These are phyloP conservation scores for Calameuta pallipes DNA, from an alignment of 2,888 invertebrate species.

Conservation along the genomic window DNA sequence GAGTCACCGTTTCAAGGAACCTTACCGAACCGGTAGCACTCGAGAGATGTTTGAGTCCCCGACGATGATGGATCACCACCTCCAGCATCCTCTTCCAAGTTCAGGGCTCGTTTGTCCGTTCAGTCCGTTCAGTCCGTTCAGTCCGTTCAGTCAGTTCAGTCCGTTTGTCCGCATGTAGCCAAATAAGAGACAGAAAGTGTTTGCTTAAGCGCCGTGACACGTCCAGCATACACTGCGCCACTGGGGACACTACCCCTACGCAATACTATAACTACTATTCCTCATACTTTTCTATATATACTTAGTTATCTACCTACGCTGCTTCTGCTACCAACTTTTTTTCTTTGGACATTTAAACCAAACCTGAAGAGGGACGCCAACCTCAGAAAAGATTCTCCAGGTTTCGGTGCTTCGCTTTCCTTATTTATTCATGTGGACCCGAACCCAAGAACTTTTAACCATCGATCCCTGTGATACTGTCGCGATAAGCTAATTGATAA, in stretches of 20 bases:
- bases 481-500: conserved; percentile 35
- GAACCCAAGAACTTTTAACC: conserved; percentile 31
- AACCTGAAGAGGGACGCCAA: not conserved
- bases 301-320: not conserved
- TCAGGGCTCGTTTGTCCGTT: conserved; percentile 27
- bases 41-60: conserved; percentile 9
- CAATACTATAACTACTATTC: conserved; percentile 5
- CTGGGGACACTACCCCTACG: conserved; percentile 6
- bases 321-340: not conserved
- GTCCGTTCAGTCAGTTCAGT: not conserved
- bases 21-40: conserved; percentile 1
- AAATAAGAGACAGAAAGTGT: conserved; percentile 43
- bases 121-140: too few species aligned
- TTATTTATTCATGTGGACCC: conserved; percentile 14
- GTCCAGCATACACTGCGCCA: conserved; percentile 31
- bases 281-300: not conserved
- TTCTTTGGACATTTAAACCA: not conserved
- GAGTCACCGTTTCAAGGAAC: conserved; percentile 1
- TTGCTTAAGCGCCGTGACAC: conserved; percentile 50
- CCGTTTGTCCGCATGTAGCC: conserved; percentile 38
- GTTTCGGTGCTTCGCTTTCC: conserved; percentile 28
- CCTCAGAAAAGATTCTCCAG: conserved; percentile 8
- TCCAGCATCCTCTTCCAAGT: conserved; percentile 16
- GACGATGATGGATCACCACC: conserved; percentile 36
- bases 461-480: conserved; percentile 40